Base-by-base conservation (phyloP, 2,113 vertebrate genomes). In the Charina bottae region DNA sequence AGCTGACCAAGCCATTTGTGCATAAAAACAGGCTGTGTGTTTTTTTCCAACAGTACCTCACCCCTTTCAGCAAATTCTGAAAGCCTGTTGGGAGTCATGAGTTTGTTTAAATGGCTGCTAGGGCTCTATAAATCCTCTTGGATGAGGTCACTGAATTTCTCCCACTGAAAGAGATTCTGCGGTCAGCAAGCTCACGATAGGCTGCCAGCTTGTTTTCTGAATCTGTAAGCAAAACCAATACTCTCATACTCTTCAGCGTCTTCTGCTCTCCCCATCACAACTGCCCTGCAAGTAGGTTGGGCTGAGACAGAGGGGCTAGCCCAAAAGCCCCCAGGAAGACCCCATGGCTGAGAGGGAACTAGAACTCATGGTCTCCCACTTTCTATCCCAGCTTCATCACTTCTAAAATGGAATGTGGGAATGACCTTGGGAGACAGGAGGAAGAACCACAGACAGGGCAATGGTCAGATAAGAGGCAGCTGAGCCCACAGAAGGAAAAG, bases 71-170 rank as follows among this genome's bases (percentile, higher is more conserved):
- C 55, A 28, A 10, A 26, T 60, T 59, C 55, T 84, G 55, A n/a
- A 59, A 11, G 8, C 8, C 89, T 23, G 21, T 56, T 15, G 53
- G 89, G 89, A 89, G 23, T 11, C n/a, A 11, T 15, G 56, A 62
- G 21, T 8, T 23, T 4, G 15, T 26, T 62, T 85, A 90, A 53
- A 64, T 85, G 49, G 83, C 56, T 85, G 17, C 28, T n/a, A 8
- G 37, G 28, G 68, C 54, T 83, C 72, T 60, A 85, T 90, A 85
- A 85, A 64, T 64, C 83, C 9, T 60, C 60, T 11, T 2, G 19
- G 58, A 54, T 85, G 90, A 62, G 42, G 26, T 90, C 83, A 90
- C 33, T 7, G 28, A 49, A 54, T 90, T 62, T 85, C 90, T 85
- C 60, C 83, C 53, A 21, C 24, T 26, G 3, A 37, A 37, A 72